These are phyloP conservation scores for Sebastes steindachneri DNA, from an alignment of 2,797 vertebrate genomes.

Conservation along the genomic window DNA sequence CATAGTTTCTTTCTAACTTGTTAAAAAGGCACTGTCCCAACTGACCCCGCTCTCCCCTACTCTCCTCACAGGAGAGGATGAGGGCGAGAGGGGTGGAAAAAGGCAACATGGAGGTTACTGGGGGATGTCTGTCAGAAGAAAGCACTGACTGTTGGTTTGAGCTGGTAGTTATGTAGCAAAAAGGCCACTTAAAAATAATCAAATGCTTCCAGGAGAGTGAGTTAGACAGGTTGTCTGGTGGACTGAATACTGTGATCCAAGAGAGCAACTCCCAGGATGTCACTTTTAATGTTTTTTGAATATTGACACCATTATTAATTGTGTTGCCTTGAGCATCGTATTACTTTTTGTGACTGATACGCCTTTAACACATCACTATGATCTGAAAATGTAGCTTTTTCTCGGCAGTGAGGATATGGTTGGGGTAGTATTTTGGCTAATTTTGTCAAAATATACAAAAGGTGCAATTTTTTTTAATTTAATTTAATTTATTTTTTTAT, in stretches of 20 bases:
- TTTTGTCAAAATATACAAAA: conserved; percentile 35
- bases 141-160: conserved; percentile 6
- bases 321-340: conserved; percentile 21
- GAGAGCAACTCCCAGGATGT: conserved; percentile 40
- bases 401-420: background rate
- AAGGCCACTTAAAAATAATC: conserved; percentile 35
- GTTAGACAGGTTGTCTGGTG: conserved; percentile 7
- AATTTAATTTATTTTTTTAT: background rate
- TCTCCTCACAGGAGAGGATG: conserved; percentile 16
- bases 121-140: background rate
- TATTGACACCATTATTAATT: background rate
- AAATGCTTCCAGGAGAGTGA: conserved; percentile 63
- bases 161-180: conserved; percentile 52
- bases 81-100: background rate
- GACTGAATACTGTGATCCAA: conserved; percentile 71
- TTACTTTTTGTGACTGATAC: conserved; percentile 5
- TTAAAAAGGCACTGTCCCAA: no score
- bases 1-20: no score
- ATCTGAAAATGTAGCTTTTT: background rate
- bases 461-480: conserved; percentile 14
- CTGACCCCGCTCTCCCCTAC: background rate
- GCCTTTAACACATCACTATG: conserved; percentile 10
- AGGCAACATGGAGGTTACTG: background rate
- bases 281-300: conserved; percentile 16
- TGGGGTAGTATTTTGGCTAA: conserved; percentile 13